These are phyloP conservation scores for Trinectes maculatus DNA, from an alignment of 2,113 vertebrate species.

Conservation along the genomic window DNA sequence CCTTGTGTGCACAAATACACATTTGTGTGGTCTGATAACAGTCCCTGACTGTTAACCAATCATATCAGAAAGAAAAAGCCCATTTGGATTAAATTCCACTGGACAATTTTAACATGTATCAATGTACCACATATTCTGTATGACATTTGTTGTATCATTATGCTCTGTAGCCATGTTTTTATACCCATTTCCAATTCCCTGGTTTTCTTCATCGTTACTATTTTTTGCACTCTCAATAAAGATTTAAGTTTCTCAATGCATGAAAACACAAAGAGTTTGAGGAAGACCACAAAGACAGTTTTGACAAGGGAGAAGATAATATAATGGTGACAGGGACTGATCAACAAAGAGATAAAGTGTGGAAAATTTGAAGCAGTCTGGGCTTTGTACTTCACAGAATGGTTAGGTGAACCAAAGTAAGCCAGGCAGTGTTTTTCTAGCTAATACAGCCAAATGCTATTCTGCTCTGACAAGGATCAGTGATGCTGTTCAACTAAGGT, in stretches of 20 bases:
- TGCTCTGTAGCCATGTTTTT: neutral
- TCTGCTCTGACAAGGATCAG: constrained; percentile 52
- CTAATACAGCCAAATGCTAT: constrained; percentile 58
- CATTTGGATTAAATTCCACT: constrained; percentile 29
- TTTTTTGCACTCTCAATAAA: neutral
- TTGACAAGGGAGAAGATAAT: neutral
- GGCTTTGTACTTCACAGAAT: constrained; percentile 13
- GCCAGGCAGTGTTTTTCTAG: constrained; percentile 25
- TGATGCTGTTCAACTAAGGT: constrained; percentile 33
- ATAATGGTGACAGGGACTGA: neutral
- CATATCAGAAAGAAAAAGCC: constrained; percentile 28
- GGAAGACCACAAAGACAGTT: neutral
- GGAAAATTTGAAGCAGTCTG: constrained; percentile 10
- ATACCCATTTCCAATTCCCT: neutral
- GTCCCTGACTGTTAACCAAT: constrained; percentile 46
- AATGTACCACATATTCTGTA: neutral
- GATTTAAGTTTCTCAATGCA: neutral
- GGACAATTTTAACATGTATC: constrained; percentile 2
- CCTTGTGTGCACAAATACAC: constrained; percentile 31
- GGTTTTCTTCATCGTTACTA: neutral
- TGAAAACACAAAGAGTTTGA: neutral
- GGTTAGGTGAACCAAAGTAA: constrained; percentile 26
- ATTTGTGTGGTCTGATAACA: constrained; percentile 62
- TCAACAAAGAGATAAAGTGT: constrained; percentile 29
- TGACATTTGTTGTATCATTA: constrained; percentile 6